Percentiles rank a stretch among this genome's conserved stretches.
Evolutionary conservation across 2,797 vertebrate species (phyloP).

Genomic region (Smutsia temminckii): DNA sequence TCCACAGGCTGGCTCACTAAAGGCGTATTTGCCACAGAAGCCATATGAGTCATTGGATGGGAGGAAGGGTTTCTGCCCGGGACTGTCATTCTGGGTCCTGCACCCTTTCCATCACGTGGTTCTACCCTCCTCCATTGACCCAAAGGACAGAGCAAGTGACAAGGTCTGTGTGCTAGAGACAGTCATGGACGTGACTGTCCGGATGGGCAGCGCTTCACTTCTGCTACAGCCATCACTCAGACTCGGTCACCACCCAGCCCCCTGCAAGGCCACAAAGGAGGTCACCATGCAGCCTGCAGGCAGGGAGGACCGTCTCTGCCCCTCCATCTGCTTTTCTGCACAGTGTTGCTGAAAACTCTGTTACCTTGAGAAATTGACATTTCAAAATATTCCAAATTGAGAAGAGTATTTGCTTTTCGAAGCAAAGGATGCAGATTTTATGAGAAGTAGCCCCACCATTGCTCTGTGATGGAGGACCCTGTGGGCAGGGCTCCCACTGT

Average conservation of each 20-base stretch:
- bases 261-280: fast-evolving
- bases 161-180: fast-evolving
- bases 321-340: fast-evolving
- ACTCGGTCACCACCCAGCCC: fast-evolving
- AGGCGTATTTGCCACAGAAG: neutral
- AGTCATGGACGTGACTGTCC: fast-evolving
- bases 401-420: neutral
- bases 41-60: neutral
- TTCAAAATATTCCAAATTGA: neutral
- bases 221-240: no score
- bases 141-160: fast-evolving
- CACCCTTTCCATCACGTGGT: fast-evolving
- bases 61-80: no score
- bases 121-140: fast-evolving
- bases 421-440: neutral
- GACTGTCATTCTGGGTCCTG: neutral
- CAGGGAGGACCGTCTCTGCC: no score
- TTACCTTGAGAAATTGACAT: neutral
- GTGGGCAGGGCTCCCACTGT: neutral
- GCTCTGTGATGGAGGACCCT: neutral
- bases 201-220: fast-evolving
- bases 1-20: no score
- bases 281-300: fast-evolving
- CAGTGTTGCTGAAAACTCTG: neutral
- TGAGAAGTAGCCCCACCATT: neutral